These are phyloP conservation scores for Drosophila nebulosa DNA, from an alignment of 1,140 invertebrate genomes.

Conservation along the genomic window DNA sequence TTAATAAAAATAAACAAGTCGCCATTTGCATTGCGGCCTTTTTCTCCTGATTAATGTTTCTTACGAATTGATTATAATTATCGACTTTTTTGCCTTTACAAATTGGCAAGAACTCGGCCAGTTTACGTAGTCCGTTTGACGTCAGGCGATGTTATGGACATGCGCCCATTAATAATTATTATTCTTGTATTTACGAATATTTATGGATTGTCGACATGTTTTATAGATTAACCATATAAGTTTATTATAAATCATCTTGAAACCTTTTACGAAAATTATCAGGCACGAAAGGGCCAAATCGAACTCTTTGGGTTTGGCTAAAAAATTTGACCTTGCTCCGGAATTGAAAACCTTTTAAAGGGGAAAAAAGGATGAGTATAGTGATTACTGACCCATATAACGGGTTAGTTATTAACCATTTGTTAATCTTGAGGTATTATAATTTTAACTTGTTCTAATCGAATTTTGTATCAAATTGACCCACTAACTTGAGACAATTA, in stretches of 20 bases:
- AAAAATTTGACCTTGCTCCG: no score
- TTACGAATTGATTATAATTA: slow-evolving; percentile 1
- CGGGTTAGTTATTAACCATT: no score
- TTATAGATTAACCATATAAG: neutral
- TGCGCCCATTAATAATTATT: neutral
- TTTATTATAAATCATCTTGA: neutral
- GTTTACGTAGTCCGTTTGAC: neutral
- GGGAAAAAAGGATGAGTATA: no score
- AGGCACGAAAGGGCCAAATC: neutral
- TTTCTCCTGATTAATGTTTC: slow-evolving; percentile 25
- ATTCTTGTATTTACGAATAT: neutral
- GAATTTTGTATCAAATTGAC: no score
- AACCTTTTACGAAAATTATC: neutral
- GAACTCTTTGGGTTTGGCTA: neutral
- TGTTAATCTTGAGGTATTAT: no score
- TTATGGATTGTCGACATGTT: neutral
- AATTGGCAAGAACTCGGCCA: slow-evolving; percentile 19
- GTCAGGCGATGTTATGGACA: neutral
- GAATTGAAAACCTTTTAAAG: no score
- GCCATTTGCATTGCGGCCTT: slow-evolving; percentile 46
- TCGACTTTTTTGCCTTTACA: slow-evolving; percentile 6
- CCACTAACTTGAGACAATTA: no score
- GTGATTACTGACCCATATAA: no score
- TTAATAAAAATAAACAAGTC: slow-evolving; percentile 17
- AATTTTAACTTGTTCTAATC: no score